These are phyloP conservation scores for Apteryx mantelli DNA, from an alignment of 2,113 vertebrate species.

Conservation along the genomic window DNA sequence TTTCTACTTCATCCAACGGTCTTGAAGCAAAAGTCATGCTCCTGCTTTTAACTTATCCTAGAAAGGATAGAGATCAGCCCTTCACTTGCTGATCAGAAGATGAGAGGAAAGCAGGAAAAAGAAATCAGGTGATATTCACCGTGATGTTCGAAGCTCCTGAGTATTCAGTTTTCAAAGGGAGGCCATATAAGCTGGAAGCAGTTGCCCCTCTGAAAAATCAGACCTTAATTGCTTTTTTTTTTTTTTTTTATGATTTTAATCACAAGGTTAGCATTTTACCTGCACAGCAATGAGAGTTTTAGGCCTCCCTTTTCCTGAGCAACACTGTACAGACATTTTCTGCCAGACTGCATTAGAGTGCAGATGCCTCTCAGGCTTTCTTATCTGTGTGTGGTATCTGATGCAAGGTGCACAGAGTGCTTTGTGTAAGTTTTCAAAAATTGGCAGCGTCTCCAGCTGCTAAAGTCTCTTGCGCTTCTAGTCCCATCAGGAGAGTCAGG, in stretches of 20 bases:
- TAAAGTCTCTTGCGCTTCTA: not conserved
- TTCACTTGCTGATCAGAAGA: not conserved
- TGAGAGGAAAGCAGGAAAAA: not conserved
- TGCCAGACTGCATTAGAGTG: not conserved
- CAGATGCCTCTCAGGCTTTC: not conserved
- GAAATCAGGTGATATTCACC: not conserved
- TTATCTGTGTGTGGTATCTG: constrained; percentile 22
- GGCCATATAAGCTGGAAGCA: not conserved
- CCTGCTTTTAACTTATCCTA: not conserved
- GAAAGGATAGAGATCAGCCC: not conserved
- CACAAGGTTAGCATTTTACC: not conserved
- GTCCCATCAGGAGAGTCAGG: not conserved
- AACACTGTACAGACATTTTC: not conserved
- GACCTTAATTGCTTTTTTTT: not conserved
- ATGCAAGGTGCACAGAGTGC: not conserved
- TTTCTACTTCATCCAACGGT: not conserved
- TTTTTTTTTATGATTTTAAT: not conserved
- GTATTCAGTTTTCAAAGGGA: not conserved
- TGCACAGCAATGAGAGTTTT: not conserved
- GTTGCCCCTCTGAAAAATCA: not conserved
- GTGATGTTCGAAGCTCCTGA: not conserved
- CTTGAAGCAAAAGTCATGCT: not conserved
- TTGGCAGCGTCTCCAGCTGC: not conserved
- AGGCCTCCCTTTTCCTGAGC: not conserved
- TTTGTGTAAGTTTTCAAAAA: not conserved